Base-by-base conservation (phyloP, 2,113 vertebrate species). In the Siniperca knerii region DNA sequence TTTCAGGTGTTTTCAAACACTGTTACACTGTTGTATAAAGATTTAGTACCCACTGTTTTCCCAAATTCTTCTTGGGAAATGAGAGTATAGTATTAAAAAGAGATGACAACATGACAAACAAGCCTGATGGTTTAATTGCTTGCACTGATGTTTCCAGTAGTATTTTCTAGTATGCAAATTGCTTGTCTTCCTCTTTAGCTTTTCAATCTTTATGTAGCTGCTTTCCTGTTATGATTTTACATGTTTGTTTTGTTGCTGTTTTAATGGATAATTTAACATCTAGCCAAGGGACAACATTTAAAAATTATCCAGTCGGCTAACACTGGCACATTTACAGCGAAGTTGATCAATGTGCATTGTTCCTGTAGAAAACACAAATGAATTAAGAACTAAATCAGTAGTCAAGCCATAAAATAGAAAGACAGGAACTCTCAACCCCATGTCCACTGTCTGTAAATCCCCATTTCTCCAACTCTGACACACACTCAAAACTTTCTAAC, bases 321-420 rank as follows among this genome's bases (percentile, higher is more conserved):
- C 71, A 25, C 20, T 35, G 40, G 33, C 42, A 42, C 15, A 33
- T 80, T 40, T 21, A 33, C 18, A 62, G 16, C 20, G 2, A 42
- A 70, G 37, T 4, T 77, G 35, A 57, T 64, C 29, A 62, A 61
- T 61, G 44, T 60, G 54, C 52, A 25, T 65, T 57, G 60, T 65
- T 64, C 9, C 40, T 50, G 46, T 44, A 16, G 13, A 62, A 35
- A 18, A 66, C 29, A 55, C 42, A 25, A 44, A 64, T 58, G 1
- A 48, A 46, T 66, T 37, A 40, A 48, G 8, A 21, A 48, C 54
- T 29, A 35, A 29, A 60, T 40, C 29, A 2, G n/a, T 57, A 33
- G 7, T 46, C 12, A 33, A 62, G 8, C 25, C 20, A 46, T 58
- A 50, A 48, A 44, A 82, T 16, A 29, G 20, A 37, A 67, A 29